These are phyloP conservation scores for Nycteola revayana DNA, from an alignment of 2,888 invertebrate genomes.

Conservation along the genomic window DNA sequence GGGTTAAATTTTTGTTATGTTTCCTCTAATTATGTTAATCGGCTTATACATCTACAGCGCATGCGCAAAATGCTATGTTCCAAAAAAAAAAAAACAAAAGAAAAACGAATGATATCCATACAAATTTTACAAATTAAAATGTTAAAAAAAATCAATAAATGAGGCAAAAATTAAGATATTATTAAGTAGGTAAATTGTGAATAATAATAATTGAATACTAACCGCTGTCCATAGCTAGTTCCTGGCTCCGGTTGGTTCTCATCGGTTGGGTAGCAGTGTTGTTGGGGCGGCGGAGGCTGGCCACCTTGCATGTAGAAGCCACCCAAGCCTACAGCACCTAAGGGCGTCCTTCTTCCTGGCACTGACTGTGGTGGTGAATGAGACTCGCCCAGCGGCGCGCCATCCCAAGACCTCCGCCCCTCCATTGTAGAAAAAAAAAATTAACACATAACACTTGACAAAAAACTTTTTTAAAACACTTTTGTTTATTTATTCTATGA, in stretches of 20 bases:
- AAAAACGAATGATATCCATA: too few species aligned
- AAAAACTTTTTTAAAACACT: conserved; percentile 23
- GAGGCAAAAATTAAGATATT: too few species aligned
- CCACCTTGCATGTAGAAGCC: conserved; percentile 92
- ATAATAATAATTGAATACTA: conserved; percentile 20
- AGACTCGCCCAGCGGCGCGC: conserved; percentile 71
- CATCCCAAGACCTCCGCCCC: conserved; percentile 76
- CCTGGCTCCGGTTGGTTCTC: conserved; percentile 90
- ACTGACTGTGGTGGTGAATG: conserved; percentile 83
- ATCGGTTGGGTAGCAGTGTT: conserved; percentile 84
- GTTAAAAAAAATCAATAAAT: too few species aligned
- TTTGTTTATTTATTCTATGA: conserved; percentile 31
- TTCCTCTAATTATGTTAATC: too few species aligned
- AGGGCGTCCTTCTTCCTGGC: conserved; percentile 87
- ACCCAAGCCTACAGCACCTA: conserved; percentile 92
- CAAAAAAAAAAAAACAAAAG: conserved; percentile 28
- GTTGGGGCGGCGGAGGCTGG: conserved; percentile 75
- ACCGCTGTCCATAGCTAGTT: conserved; percentile 78
- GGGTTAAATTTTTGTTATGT: too few species aligned
- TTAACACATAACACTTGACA: conserved; percentile 55
- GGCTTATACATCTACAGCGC: conserved; percentile 19
- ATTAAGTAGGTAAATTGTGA: too few species aligned
- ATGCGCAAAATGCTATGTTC: conserved; percentile 37
- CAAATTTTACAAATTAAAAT: too few species aligned
- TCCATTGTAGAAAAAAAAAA: conserved; percentile 60